A percentile compares a stretch with the other conserved stretches of the same genome.
These are phyloP conservation scores for Polyommatus iphigenia DNA, from an alignment of 2,888 invertebrate species.

Conservation along the genomic window DNA sequence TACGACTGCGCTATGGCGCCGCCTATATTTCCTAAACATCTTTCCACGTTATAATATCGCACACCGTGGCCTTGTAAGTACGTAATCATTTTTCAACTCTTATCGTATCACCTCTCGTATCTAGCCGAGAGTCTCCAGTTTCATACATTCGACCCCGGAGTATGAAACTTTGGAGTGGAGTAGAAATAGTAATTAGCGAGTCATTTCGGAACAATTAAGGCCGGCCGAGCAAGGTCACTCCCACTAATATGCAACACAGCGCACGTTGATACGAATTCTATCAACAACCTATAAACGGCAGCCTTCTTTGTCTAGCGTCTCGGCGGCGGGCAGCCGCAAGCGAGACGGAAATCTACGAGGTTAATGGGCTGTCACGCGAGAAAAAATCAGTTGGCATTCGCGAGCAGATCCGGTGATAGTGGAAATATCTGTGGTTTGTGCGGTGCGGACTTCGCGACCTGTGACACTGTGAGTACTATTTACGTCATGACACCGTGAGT, in stretches of 20 bases:
- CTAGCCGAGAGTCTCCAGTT: not conserved
- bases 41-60: conserved; percentile 70
- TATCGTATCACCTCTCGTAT: conserved; percentile 37
- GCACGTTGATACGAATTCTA: conserved; percentile 80
- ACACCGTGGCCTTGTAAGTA: conserved; percentile 66
- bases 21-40: conserved; percentile 80
- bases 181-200: conserved; percentile 40
- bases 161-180: not conserved
- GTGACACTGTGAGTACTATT: conserved; percentile 7
- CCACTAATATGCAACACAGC: conserved; percentile 76
- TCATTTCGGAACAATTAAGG: conserved; percentile 37
- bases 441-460: conserved; percentile 38
- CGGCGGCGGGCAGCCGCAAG: conserved; percentile 65
- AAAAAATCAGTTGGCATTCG: conserved; percentile 81
- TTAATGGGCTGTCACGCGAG: conserved; percentile 80
- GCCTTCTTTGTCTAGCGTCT: conserved; percentile 80
- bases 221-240: conserved; percentile 58
- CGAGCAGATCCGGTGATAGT: conserved; percentile 79
- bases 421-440: conserved; percentile 66
- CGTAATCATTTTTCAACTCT: conserved; percentile 44
- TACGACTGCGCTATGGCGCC: conserved; percentile 78
- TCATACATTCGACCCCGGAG: not conserved
- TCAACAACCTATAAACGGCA: conserved; percentile 81
- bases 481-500: not conserved
- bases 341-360: conserved; percentile 79